A percentile compares a stretch with the other conserved stretches of the same genome.
These are phyloP conservation scores for Blastomussa wellsi DNA, from an alignment of 92 coral and sea anemone species.

Conservation along the genomic window DNA sequence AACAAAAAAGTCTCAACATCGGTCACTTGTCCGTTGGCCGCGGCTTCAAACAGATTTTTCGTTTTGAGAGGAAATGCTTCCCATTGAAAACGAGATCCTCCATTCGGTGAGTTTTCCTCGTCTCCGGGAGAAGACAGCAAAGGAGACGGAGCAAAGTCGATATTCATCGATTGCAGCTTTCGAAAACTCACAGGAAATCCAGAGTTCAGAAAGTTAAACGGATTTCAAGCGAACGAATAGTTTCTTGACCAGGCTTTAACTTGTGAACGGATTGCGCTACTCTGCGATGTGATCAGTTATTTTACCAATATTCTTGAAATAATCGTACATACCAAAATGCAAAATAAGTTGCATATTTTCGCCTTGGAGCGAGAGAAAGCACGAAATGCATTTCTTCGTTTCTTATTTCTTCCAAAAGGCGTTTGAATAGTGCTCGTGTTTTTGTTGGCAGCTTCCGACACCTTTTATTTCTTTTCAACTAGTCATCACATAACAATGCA, in stretches of 20 bases:
- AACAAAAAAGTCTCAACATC: constrained; percentile 14
- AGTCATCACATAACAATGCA: background rate
- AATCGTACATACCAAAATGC: background rate
- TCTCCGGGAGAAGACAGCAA: background rate
- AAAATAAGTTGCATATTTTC: background rate
- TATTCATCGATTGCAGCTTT: constrained; percentile 9
- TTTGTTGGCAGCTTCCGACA: background rate
- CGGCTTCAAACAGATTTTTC: constrained; percentile 19
- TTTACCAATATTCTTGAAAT: background rate
- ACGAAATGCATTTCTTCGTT: too few species aligned
- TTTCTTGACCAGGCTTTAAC: background rate
- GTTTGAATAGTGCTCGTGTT: background rate
- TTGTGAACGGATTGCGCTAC: background rate
- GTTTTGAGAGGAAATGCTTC: background rate
- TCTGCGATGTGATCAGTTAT: background rate
- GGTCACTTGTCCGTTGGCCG: constrained; percentile 23
- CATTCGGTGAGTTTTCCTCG: background rate
- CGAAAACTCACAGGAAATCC: background rate
- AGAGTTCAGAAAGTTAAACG: background rate
- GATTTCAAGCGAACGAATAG: background rate
- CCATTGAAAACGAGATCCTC: constrained; percentile 8
- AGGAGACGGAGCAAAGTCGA: constrained; percentile 25
- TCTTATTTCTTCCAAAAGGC: background rate
- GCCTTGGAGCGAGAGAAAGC: background rate
- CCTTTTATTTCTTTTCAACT: background rate